phyloP scores from a whole-genome alignment of 2,888 invertebrate genomes.

The Xestoiulus laeticollis region DNA sequence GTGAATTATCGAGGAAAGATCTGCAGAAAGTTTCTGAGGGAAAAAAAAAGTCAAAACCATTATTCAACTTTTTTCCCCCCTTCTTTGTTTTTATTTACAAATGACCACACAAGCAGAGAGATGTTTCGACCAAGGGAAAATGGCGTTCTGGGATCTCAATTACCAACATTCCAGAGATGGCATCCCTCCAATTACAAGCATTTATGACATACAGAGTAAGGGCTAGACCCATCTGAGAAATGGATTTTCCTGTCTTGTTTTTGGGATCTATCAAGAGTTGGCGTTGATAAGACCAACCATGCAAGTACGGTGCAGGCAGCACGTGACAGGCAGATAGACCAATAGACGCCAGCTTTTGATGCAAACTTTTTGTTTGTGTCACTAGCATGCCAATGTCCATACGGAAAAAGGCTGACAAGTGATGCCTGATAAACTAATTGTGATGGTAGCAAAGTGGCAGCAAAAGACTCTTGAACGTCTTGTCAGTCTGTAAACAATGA shows the following conservation, averaged over 20 bases:
- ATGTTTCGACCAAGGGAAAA: background rate
- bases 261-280: background rate
- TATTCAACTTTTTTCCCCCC: background rate
- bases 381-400: background rate
- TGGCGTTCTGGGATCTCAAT: background rate
- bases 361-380: background rate
- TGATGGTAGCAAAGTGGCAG: no score
- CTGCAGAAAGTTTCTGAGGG: background rate
- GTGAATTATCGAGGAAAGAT: background rate
- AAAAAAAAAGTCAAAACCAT: conserved; percentile 30
- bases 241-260: background rate
- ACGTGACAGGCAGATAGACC: background rate
- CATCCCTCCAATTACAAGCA: background rate
- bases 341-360: background rate
- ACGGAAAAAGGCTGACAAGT: background rate
- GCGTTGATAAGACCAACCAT: background rate
- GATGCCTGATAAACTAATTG: background rate
- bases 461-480: no score
- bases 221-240: conserved; percentile 1
- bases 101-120: conserved; percentile 9
- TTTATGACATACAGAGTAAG: background rate
- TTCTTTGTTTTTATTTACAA: conserved; percentile 12
- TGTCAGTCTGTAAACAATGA: background rate
- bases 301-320: background rate
- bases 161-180: conserved; percentile 41